Base-by-base conservation (phyloP, 2,113 vertebrate genomes). In the Strigops habroptila region DNA sequence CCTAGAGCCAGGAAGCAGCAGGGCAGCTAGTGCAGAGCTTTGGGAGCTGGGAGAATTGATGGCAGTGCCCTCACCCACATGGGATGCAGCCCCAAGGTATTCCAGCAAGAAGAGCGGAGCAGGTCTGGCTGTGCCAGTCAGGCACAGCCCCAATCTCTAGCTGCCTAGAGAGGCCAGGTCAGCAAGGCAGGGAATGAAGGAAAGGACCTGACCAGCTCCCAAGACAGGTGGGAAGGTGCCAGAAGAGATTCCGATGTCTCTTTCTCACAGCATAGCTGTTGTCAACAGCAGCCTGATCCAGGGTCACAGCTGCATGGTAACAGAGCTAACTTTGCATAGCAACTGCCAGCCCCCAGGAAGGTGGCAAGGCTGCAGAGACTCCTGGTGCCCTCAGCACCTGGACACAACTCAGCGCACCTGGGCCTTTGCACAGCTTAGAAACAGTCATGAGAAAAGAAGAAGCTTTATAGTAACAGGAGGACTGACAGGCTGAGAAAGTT, bases 341-440 rank as follows among this genome's bases (percentile, higher is more conserved):
- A 74, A 15, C 60, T 84, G 49, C 8, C 35, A 69, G 55, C 4
- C 44, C 35, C 8, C 17, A 31, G 78, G 78, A 43, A 51, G 12
- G 14, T 15, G 19, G 5, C 0, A 8, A 93, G 31, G 28, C 31
- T 86, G 76, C 63, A 89, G 53, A 91, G 28, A 44, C 12, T 65
- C 39, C 25, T 43, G 53, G 19, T 74, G 44, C 30, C 53, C 53
- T 83, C 63, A 69, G 23, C 39, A 43, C 12, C 59, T 77, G 64
- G 33, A 31, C 10, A 69, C 17, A 60, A 2, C 3, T 22, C 64
- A 35, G 35, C 14, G 73, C 48, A 68, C 31, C n/a, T 35, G 21
- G 31, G 39, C 16, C 11, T 1, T 0, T 25, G 28, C 4, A 14
- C 0, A 0, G 5, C 59, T 57, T 71, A 53, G 46, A 41, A 60